Conservation (phyloP, 2,888 invertebrate genomes). For the Eristalinus aeneus region DNA sequence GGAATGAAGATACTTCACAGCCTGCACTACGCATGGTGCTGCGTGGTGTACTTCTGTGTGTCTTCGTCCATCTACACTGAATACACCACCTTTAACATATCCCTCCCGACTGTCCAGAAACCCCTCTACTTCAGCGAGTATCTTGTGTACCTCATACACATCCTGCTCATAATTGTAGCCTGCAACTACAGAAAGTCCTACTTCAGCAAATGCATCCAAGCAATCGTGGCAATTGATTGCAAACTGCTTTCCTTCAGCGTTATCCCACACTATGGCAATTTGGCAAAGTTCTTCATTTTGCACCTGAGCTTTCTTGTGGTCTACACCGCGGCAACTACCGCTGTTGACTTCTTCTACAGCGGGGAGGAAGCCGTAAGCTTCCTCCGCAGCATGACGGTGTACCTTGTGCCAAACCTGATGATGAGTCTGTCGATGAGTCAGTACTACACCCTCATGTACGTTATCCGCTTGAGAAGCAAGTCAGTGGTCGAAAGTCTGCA, state of each 20-base stretch:
- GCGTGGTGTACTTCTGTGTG: constrained; percentile 53
- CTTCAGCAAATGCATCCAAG: constrained; percentile 50
- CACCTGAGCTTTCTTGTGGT: constrained; percentile 68
- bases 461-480: constrained; percentile 56
- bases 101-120: constrained; percentile 71
- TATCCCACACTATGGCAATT: constrained; percentile 10
- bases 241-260: constrained; percentile 46
- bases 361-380: background rate
- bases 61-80: constrained; percentile 55
- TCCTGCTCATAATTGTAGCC: constrained; percentile 56
- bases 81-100: constrained; percentile 50
- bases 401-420: constrained; percentile 72
- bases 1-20: constrained; percentile 10
- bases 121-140: constrained; percentile 72
- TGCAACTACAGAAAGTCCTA: constrained; percentile 47
- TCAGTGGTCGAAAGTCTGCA: constrained; percentile 51
- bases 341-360: constrained; percentile 64
- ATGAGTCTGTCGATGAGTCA: constrained; percentile 72
- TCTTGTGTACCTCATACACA: constrained; percentile 67
- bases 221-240: constrained; percentile 70
- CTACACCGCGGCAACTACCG: constrained; percentile 15
- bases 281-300: constrained; percentile 41
- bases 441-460: constrained; percentile 72
- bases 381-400: constrained; percentile 56
- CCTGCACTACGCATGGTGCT: constrained; percentile 71